Evolutionary conservation across 2,888 invertebrate species (phyloP), one percentile per base, ranked within the genome.

Genomic region (Hypomecis atomaria): DNA sequence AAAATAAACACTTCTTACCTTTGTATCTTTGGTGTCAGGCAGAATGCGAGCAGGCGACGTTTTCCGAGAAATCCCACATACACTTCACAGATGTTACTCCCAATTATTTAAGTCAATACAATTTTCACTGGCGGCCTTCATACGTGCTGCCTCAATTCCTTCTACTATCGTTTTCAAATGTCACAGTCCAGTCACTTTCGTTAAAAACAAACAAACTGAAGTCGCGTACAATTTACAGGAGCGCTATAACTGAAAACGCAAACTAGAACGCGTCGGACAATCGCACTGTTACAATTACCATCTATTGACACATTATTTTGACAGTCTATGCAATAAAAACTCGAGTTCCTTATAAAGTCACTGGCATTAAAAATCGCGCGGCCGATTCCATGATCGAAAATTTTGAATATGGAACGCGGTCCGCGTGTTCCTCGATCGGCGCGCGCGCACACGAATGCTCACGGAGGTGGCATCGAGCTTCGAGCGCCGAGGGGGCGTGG

Each of bases 401-500:
- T 73, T 72, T 81, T 76, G 78, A 79, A 80, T 70, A 77, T 78
- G 71, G 70, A 74, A 76, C 79, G 74, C 83, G 70, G 76, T 69
- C 77, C 82, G 85, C 91, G 90, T 90, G 87, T 81, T 74, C 70
- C 82, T 82, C 76, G 77, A 73, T 76, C 88, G 87, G 90, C 90
- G 92, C 90, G 85, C 86, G 91, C 92, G 92, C 90, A 90, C 90
- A 89, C 90, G 88, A 92, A 92, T 92, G 90, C 85, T 79, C 79
- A 71, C 83, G 86, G 86, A 91, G 92, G 92, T 86, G 90, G 90
- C 85, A 79, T 87, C 86, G 78, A 81, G 83, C 81, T 82, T 81
- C 82, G 83, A 80, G 81, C 85, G 81, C 77, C 73, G 74, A 75
- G 79, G 74, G 83, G 92, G 92, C 90, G 92, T 86, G 90, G 90